Evolutionary conservation across 2,888 invertebrate genomes (phyloP).

Genomic region (Ceraclea dissimilis): DNA sequence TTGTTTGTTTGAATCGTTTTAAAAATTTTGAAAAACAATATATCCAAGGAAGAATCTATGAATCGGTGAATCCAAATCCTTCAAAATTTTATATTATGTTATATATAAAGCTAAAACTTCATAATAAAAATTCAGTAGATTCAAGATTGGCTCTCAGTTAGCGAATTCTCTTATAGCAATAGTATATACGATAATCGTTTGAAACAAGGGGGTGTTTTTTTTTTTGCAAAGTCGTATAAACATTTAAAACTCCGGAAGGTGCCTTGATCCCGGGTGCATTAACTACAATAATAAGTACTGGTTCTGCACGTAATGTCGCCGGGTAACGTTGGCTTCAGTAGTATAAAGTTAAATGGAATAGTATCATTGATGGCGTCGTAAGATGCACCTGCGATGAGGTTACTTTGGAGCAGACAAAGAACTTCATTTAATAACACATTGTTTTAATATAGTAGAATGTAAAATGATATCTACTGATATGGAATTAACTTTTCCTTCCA

Average conservation of each 20-base stretch:
- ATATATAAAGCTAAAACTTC: too few relatives aligned
- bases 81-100: too few relatives aligned
- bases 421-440: conserved; percentile 19
- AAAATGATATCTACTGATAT: not conserved
- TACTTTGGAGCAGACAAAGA: not conserved
- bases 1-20: too few relatives aligned
- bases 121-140: too few relatives aligned
- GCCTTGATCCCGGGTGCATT: not conserved
- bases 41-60: too few relatives aligned
- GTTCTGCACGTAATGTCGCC: conserved; percentile 13
- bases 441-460: conserved; percentile 13
- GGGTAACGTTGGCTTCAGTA: conserved; percentile 4
- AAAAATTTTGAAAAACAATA: too few relatives aligned
- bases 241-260: conserved; percentile 1
- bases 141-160: too few relatives aligned
- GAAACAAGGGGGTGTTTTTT: not conserved
- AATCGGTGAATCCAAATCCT: too few relatives aligned
- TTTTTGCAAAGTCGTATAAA: not conserved
- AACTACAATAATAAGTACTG: not conserved
- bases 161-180: too few relatives aligned
- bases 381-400: conserved; percentile 25
- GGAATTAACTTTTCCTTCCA: not conserved
- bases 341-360: conserved; percentile 24
- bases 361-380: conserved; percentile 24
- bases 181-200: not conserved